A percentile compares a stretch with the other conserved stretches of the same genome.
Evolutionary conservation across 2,797 vertebrate genomes (phyloP).

Genomic region (Acipenser ruthenus): DNA sequence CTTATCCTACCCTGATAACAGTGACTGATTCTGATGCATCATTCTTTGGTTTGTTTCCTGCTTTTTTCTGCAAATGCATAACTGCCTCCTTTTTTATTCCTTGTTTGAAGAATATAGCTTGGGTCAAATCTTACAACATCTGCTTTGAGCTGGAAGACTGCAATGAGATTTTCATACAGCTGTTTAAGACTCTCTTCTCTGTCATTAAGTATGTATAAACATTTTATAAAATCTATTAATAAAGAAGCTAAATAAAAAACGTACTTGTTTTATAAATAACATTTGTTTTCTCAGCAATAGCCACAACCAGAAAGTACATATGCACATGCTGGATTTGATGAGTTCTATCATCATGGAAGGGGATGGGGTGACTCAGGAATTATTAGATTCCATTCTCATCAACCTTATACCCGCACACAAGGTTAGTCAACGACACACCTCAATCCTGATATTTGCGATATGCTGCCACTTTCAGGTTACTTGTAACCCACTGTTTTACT

Average conservation of each 20-base stretch:
- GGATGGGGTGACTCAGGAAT: conserved; percentile 95
- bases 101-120: conserved; percentile 84
- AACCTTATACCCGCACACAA: conserved; percentile 98
- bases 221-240: no score
- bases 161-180: conserved; percentile 98
- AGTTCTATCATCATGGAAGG: conserved; percentile 99
- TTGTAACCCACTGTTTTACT: background rate
- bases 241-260: no score
- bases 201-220: conserved; percentile 82
- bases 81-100: conserved; percentile 5
- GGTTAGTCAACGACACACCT: conserved; percentile 43
- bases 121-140: conserved; percentile 99
- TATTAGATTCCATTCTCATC: conserved; percentile 96
- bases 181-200: conserved; percentile 97
- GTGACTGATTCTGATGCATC: no score
- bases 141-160: conserved; percentile 98
- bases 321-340: conserved; percentile 99
- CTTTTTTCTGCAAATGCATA: no score
- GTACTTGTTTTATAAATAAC: no score
- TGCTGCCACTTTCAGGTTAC: background rate
- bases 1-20: no score
- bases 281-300: conserved; percentile 71
- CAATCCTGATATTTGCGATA: no score
- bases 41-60: no score
- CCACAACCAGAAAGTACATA: conserved; percentile 98